These are phyloP conservation scores for Eupeodes latifasciatus DNA, from an alignment of 2,888 invertebrate species.

Conservation along the genomic window DNA sequence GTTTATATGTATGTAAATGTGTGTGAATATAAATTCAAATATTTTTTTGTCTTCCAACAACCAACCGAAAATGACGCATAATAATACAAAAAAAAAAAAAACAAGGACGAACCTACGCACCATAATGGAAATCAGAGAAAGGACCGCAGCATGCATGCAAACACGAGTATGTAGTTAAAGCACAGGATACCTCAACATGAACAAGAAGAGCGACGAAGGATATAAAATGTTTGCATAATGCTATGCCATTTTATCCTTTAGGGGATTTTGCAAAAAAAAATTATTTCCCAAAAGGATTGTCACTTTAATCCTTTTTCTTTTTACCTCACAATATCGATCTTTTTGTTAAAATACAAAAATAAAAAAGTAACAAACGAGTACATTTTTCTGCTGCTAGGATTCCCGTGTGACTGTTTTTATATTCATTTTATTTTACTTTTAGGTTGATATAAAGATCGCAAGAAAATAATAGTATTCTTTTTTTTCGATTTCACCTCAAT, in stretches of 20 bases:
- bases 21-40: conserved; percentile 7
- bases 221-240: conserved; percentile 69
- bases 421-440: conserved; percentile 14
- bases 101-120: conserved; percentile 30
- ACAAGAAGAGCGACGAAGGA: conserved; percentile 32
- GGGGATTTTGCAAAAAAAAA: conserved; percentile 66
- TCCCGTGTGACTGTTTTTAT: conserved; percentile 33
- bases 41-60: not conserved
- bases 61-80: not conserved
- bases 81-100: not conserved
- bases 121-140: conserved; percentile 4
- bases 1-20: not conserved
- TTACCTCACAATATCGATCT: conserved; percentile 31
- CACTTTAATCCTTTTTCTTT: conserved; percentile 47
- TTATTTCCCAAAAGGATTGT: conserved; percentile 63
- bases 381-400: conserved; percentile 12
- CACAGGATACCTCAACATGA: not conserved
- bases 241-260: conserved; percentile 53
- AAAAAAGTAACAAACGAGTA: not conserved
- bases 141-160: conserved; percentile 24
- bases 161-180: not conserved
- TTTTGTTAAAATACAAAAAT: conserved; percentile 7
- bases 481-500: conserved; percentile 68
- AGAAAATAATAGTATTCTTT: conserved; percentile 34
- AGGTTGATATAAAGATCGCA: not conserved